Base-by-base conservation (phyloP, 1,140 invertebrate genomes). In the Aleiodes sp. region DNA sequence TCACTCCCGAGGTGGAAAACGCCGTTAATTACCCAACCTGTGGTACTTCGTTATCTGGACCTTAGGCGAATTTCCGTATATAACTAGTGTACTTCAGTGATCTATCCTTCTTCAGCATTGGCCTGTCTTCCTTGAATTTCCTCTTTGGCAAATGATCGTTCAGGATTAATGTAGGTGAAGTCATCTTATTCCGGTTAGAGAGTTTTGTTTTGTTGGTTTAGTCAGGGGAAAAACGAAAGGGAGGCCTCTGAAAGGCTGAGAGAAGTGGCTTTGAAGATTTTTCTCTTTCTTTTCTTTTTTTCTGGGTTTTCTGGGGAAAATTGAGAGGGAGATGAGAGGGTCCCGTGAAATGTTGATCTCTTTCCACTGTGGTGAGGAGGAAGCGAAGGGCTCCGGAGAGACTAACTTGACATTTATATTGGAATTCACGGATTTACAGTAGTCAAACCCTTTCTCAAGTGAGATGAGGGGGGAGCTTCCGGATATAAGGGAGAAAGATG, bases 361-460 rank as follows among this genome's bases (percentile, higher is more conserved):
- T 64, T n/a, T n/a, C n/a, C 59, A 43, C 10, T 57, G 63, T 70
- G 39, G 21, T 64, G 28, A 56, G 56, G n/a, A 21, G 28, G 43
- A 43, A 12, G 35, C 16, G 14, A 8, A 21, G 35, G 19, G 33
- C 52, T 57, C 60, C 56, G 60, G 78, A 81, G 76, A 80, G 77
- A 65, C 81, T 77, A 84, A 84, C 78, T 84, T 84, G 82, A 86
- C 84, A 83, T 86, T 86, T 84, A 81, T 84, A 81, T 82, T 73
- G 82, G 79, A 80, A 86, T 86, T 85, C 82, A 80, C 83, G 83
- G 82, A 81, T 86, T 86, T 86, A 75, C 83, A 83, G 74, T 80
- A 74, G 68, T 41, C 70, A 71, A 65, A 35, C 63, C 52, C 57
- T 61, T 52, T 65, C 57, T 33, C 10, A 24, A 31, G 16, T 28